These are phyloP conservation scores for Leptodactylus fallax DNA, from an alignment of 2,797 vertebrate genomes.

Conservation along the genomic window DNA sequence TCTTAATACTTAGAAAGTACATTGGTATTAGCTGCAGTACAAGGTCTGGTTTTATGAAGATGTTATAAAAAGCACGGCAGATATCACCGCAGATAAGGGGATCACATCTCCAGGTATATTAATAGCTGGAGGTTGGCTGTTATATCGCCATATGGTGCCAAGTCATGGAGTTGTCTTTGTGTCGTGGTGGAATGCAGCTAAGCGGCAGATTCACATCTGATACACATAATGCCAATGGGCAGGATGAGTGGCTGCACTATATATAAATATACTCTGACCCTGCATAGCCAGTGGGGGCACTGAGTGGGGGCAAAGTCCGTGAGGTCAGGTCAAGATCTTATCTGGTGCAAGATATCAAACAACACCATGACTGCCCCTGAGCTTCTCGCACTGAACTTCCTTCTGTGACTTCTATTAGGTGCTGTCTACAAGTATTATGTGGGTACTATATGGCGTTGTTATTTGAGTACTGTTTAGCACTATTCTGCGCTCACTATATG, in stretches of 20 bases:
- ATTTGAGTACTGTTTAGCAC: not conserved
- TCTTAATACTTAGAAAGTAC: not conserved
- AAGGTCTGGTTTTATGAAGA: not conserved
- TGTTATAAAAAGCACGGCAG: not conserved
- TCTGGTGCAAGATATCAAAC: too few relatives aligned
- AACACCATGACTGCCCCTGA: too few relatives aligned
- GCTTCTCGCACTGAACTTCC: too few relatives aligned
- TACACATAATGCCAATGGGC: not conserved
- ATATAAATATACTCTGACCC: not conserved
- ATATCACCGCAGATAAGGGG: not conserved
- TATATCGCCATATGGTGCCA: constrained; percentile 10
- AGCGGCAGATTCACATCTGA: not conserved
- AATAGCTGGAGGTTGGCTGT: constrained; percentile 3
- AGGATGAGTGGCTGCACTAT: not conserved
- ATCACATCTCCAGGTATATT: constrained; percentile 1
- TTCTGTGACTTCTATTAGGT: not conserved
- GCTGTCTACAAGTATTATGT: too few relatives aligned
- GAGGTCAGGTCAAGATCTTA: too few relatives aligned
- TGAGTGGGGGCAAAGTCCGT: not conserved
- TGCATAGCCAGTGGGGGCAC: too few relatives aligned
- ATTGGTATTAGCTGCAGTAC: not conserved
- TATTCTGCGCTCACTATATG: not conserved
- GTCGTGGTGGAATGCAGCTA: not conserved
- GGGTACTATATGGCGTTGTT: not conserved
- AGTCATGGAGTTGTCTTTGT: constrained; percentile 7